Evolutionary conservation across 2,113 vertebrate genomes (phyloP).

Genomic region (Pomatostomus ruficeps): DNA sequence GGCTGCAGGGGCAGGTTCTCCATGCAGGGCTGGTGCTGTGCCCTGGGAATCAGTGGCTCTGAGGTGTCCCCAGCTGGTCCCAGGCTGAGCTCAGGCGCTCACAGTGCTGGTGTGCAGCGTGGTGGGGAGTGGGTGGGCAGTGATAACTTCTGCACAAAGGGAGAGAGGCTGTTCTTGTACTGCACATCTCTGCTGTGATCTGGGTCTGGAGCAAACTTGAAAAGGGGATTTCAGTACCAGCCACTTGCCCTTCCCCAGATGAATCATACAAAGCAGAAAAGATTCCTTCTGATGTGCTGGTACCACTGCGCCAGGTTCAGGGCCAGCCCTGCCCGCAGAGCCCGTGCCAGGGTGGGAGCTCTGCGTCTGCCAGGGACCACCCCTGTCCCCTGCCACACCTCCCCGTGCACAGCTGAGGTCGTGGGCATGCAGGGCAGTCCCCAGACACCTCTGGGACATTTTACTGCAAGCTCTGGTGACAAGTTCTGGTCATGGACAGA

Average conservation of each 20-base stretch:
- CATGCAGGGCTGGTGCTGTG: fast-evolving
- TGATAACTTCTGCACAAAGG: background rate
- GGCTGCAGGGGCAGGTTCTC: background rate
- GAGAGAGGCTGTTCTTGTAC: background rate
- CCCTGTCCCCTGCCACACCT: fast-evolving
- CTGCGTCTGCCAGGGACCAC: background rate
- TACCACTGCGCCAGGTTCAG: background rate
- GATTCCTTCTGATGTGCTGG: background rate
- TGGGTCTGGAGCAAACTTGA: background rate
- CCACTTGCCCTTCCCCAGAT: background rate
- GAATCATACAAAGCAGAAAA: background rate
- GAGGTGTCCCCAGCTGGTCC: background rate
- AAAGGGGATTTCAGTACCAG: background rate
- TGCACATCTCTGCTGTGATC: background rate
- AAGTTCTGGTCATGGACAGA: background rate
- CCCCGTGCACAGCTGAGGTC: background rate
- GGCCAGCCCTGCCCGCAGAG: background rate
- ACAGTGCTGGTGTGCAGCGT: fast-evolving
- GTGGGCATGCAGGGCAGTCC: fast-evolving
- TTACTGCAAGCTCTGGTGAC: background rate
- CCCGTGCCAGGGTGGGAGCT: fast-evolving
- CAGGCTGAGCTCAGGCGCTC: background rate
- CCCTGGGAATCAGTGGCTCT: background rate
- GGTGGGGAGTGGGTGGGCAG: background rate
- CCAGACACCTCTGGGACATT: background rate